Evolutionary conservation across 2,888 invertebrate species (phyloP), one percentile per base, ranked within the genome.

Genomic region (Dasypolia templi): DNA sequence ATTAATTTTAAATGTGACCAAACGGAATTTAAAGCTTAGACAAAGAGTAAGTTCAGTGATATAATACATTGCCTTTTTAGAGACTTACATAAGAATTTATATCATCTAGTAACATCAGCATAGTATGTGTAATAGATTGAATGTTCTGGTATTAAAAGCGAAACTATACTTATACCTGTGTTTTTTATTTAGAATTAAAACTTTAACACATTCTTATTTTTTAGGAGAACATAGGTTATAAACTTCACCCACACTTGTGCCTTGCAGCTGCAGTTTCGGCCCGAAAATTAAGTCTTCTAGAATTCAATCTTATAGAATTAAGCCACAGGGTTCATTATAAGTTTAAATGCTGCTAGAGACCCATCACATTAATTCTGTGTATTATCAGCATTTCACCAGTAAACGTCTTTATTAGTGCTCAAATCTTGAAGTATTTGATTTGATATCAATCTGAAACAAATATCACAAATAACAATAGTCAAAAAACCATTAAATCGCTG

Each of bases 401-500:
- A 97, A 32, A 97, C 93, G 87, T 97, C 97, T 91, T 97, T 98
- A 88, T 97, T 98, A 53, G 96, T 94, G 65, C 96, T 94, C 44
- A 98, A 91, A 71, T 96, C 95, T 90, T 97, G 97, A 66, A 98
- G 91, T 39, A 97, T 97, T 91, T 97, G 97, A 84, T 96, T 97
- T 1, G 98, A 97, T 75, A 98, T 96, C 79, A 97, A 93, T 90
- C 97, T 97, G 92, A 72, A 94, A 93, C 35, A 83, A 78, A 85
- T 74, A 26, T 17, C 2, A 49, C 19, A 51, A 44, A 19, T 39
- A 19, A 12, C 0, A 32, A 39, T 58, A 14, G 44, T 72, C 5
- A 17, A 66, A 3, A 51, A 59, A 35, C 26, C 19, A 53, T 26
- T 35, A 17, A 66, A n/a, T 19, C 7, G 17, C n/a, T 35, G 3